phyloP scores from a whole-genome alignment of 53 echinoderm and acorn worm species.

The Glandiceps talaboti region DNA sequence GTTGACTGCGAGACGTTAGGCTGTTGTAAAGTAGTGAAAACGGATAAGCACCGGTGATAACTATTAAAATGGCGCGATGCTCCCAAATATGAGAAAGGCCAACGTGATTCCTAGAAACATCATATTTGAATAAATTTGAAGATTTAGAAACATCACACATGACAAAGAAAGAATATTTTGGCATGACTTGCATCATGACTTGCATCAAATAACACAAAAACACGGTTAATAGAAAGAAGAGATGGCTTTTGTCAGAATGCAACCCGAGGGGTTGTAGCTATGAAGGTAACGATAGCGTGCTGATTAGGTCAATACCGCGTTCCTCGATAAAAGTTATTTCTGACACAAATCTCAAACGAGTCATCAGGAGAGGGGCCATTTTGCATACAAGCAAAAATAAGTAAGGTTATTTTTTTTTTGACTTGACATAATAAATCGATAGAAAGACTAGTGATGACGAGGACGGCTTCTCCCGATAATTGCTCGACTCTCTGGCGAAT shows the following conservation, averaged over 20 bases:
- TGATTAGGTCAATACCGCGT: not conserved
- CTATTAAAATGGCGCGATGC: too few species aligned
- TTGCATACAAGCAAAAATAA: not conserved
- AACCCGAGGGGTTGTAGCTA: not conserved
- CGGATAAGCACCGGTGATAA: too few species aligned
- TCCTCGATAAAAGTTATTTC: not conserved
- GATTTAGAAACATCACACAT: not conserved
- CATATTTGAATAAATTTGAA: not conserved
- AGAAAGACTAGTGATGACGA: not conserved
- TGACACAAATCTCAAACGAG: not conserved
- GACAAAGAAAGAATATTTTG: not conserved
- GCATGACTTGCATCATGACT: too few species aligned
- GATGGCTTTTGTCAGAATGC: not conserved
- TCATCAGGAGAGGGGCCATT: not conserved
- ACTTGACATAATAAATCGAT: not conserved
- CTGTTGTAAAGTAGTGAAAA: too few species aligned
- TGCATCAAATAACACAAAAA: not conserved
- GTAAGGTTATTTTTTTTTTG: not conserved
- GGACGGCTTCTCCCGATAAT: not conserved
- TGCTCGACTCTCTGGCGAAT: not conserved
- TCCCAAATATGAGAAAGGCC: not conserved
- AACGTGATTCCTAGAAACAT: not conserved
- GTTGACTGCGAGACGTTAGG: too few species aligned
- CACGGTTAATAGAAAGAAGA: not conserved
- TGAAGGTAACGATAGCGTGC: not conserved